Evolutionary conservation across 1,140 invertebrate species (phyloP).

Genomic region (Drosophila miranda): DNA sequence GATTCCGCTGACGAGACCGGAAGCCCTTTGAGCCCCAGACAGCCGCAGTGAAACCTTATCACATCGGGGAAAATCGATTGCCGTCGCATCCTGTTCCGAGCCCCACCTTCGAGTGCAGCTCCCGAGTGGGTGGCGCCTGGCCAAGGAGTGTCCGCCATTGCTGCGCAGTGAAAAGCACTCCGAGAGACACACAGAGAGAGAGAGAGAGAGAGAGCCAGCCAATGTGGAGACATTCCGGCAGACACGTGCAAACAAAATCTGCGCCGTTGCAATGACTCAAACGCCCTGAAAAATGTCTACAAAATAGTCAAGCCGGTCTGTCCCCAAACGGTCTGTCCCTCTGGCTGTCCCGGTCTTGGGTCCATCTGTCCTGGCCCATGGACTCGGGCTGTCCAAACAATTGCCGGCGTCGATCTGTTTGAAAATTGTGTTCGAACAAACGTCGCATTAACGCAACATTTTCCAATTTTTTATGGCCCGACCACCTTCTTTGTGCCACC

Average conservation of each 20-base stretch:
- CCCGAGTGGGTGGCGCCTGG: constrained; percentile 48
- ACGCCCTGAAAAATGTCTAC: constrained; percentile 51
- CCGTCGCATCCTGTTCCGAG: constrained; percentile 41
- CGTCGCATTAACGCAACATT: constrained; percentile 80
- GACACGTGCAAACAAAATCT: constrained; percentile 43
- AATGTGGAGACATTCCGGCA: constrained; percentile 26
- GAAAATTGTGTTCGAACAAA: constrained; percentile 78
- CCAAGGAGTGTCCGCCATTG: constrained; percentile 62
- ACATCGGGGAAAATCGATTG: constrained; percentile 75
- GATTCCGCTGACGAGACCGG: constrained; percentile 51
- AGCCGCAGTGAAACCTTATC: constrained; percentile 68
- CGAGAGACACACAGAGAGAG: constrained; percentile 3
- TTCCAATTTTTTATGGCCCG: constrained; percentile 71
- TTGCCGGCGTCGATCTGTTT: constrained; percentile 77
- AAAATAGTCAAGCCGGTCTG: constrained; percentile 4
- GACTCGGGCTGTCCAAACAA: constrained; percentile 73
- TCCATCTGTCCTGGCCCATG: constrained; percentile 7
- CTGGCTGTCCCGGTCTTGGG: no score
- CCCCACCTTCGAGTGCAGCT: constrained; percentile 4
- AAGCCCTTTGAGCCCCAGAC: constrained; percentile 47
- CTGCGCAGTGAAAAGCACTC: constrained; percentile 58
- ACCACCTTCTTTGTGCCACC: constrained; percentile 9
- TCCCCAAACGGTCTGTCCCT: neutral
- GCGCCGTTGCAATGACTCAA: constrained; percentile 48
- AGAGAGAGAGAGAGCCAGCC: constrained; percentile 5